A percentile compares a stretch with the other conserved stretches of the same genome.
Evolutionary conservation across 2,113 vertebrate species (phyloP).

Genomic region (Epinephelus cyanopodus): DNA sequence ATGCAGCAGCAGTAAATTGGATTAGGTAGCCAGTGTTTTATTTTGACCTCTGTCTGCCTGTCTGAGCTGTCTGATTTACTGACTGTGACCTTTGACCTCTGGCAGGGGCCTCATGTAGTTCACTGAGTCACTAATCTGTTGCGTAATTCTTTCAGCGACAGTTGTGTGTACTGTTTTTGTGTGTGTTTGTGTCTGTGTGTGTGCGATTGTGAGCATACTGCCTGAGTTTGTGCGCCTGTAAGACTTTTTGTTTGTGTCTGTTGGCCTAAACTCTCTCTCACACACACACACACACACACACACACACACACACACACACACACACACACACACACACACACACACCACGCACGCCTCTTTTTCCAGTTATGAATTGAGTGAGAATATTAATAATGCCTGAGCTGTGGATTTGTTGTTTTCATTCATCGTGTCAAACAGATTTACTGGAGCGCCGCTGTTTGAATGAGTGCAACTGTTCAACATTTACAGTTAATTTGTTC

Average conservation of each 20-base stretch:
- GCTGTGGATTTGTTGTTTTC: conserved; percentile 45
- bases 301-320: conserved; percentile 4
- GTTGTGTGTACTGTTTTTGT: conserved; percentile 26
- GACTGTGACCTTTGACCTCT: conserved; percentile 67
- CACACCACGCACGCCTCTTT: background rate
- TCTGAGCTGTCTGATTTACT: conserved; percentile 56
- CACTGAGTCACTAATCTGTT: conserved; percentile 67
- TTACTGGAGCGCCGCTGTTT: conserved; percentile 22
- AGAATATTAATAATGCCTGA: conserved; percentile 42
- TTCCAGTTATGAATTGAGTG: conserved; percentile 24
- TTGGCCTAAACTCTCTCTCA: background rate
- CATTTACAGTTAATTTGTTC: conserved; percentile 52
- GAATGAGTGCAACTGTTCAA: conserved; percentile 24
- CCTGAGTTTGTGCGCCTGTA: conserved; percentile 1
- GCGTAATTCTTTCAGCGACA: conserved; percentile 51
- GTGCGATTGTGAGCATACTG: background rate
- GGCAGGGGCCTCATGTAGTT: conserved; percentile 64
- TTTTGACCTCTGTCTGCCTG: conserved; percentile 54
- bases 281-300: background rate
- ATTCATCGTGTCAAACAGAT: conserved; percentile 42
- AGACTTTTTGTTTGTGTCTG: background rate
- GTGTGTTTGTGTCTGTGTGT: background rate
- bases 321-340: background rate
- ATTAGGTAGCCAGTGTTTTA: conserved; percentile 38
- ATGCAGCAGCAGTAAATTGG: conserved; percentile 9